Base-by-base conservation (phyloP, 2,113 vertebrate species). In the Meles meles region DNA sequence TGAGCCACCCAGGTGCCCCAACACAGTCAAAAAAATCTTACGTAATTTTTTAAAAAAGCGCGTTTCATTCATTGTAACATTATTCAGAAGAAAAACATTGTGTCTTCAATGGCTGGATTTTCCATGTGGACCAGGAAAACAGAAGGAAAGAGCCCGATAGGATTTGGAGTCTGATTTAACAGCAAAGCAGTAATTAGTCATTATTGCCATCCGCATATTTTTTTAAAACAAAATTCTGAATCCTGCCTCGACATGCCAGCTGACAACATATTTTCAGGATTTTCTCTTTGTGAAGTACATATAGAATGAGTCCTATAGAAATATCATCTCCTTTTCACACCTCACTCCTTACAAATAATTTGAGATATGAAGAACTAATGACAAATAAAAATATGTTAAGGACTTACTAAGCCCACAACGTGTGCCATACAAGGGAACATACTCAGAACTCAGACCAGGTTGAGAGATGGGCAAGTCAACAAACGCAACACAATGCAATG, bases 101-200 rank as follows among this genome's bases (percentile, higher is more conserved):
- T 29, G 15, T 63, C 61, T 49, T 86, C 31, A 77, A 55, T 61
- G 29, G 34, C 34, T 42, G 1, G 55, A 63, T 69, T 69, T 97
- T 61, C 39, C 17, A 47, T 65, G 57, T 55, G 80, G 47, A 88
- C 27, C 71, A 97, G 13, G 8, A 95, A 15, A 93, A 39, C 25
- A 90, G 69, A 91, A 92, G 82, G 39, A 95, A 92, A 57, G 91
- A 44, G 29, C 57, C 29, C 80, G 80, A 90, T 61, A 79, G 59
- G 93, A 90, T 83, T 84, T 84, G 67, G 42, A 55, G 17, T 47
- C 72, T 85, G 3, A 81, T 49, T 89, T 86, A 80, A 93, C 29
- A 93, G 39, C n/a, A 94, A n/a, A 11, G 13, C 25, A 85, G 23
- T 49, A 91, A 89, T 29, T 79, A 49, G 47, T 71, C 44, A 87